phyloP scores from a whole-genome alignment of 2,888 invertebrate genomes.

The Lasioglossum calceatum region DNA sequence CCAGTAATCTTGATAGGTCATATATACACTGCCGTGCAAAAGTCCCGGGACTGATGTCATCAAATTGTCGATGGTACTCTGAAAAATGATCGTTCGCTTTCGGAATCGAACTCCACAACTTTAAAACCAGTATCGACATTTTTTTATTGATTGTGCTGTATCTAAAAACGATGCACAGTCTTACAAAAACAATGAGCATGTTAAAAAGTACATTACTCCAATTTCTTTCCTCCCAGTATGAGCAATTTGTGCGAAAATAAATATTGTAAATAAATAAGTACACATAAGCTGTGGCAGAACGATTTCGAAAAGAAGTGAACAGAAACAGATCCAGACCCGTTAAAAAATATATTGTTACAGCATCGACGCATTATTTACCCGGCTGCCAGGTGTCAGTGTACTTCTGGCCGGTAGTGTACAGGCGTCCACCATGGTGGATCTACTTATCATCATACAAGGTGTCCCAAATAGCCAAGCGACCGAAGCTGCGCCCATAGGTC shows the following conservation, averaged over 20 bases:
- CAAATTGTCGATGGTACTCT: not conserved
- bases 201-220: not conserved
- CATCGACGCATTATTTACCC: not conserved
- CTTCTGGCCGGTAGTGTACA: not conserved
- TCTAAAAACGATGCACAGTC: not conserved
- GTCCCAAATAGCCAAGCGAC: conserved; percentile 41
- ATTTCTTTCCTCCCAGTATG: not conserved
- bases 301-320: not conserved
- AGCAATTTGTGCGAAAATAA: not conserved
- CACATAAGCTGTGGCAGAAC: not conserved
- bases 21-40: conserved; percentile 24
- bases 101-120: not conserved
- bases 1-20: conserved; percentile 73
- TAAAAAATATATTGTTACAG: not conserved
- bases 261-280: not conserved
- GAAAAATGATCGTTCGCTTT: not conserved
- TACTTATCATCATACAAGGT: conserved; percentile 71
- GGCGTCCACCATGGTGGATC: conserved; percentile 37
- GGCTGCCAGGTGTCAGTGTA: not conserved
- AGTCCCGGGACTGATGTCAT: not conserved
- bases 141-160: not conserved
- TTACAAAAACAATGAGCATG: not conserved
- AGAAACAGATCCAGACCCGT: not conserved
- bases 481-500: conserved; percentile 13
- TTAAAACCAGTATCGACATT: not conserved